Evolutionary conservation across 2,888 invertebrate genomes (phyloP), one percentile per base, ranked within the genome.

Genomic region (Chrysodeixis includens): DNA sequence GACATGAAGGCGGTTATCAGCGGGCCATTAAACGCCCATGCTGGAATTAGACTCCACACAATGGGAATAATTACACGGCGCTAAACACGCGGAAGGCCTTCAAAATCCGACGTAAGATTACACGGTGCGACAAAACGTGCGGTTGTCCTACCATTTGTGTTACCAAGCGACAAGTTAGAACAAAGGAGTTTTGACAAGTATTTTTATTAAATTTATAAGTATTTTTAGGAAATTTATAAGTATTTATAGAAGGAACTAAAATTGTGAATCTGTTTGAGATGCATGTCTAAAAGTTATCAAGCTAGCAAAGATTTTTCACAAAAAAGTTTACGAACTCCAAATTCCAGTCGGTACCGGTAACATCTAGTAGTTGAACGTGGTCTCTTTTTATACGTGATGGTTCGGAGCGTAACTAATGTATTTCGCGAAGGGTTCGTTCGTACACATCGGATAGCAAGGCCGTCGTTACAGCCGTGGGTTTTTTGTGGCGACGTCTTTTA

Each of bases 11-110:
- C 82, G 74, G 86, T 86, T 88, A 90, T 88, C 87, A 86, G 78
- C 79, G 85, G 76, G 72, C 87, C 81, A 90, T 91, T 92, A 90
- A 88, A 89, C 92, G 90, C 90, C 93, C 88, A 91, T 88, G 83
- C 86, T 82, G 84, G 85, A 87, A 89, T 90, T 87, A 88, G 85
- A 84, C 79, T 86, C 84, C 80, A 78, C 81, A 86, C 85, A 89
- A 87, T 85, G 77, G 81, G 70, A 83, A 84, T 83, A 84, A 86
- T 87, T 86, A 86, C 81, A 79, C 74, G 75, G 85, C 78, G 79
- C 75, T 81, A 73, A 81, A 80, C 58, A 88, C 69, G 81, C 86
- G 88, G 88, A 87, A 88, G 83, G 76, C 78, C 79, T 83, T 80
- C 77, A 74, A 71, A 81, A 78, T 76, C 71, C 64, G 69, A 66